These are phyloP conservation scores for Andrena flavipes DNA, from an alignment of 2,888 invertebrate genomes.

Conservation along the genomic window DNA sequence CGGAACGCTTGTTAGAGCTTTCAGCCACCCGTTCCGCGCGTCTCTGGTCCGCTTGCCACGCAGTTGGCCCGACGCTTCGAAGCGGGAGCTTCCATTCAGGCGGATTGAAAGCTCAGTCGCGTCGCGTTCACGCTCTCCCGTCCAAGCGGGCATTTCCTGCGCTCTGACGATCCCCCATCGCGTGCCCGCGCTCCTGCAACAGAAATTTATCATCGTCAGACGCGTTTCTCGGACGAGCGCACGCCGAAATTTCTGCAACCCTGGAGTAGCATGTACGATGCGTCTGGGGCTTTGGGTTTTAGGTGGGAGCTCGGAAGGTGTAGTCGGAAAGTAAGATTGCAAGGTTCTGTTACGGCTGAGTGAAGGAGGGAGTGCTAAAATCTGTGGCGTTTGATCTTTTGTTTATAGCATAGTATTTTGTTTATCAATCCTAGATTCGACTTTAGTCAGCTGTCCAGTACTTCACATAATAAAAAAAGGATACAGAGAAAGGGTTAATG, in stretches of 20 bases:
- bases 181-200: constrained; percentile 45
- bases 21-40: background rate
- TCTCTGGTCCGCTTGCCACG: constrained; percentile 28
- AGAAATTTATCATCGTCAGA: constrained; percentile 1
- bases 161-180: constrained; percentile 42
- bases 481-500: no score
- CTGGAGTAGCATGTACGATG: background rate
- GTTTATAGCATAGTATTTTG: no score
- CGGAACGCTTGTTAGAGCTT: constrained; percentile 17
- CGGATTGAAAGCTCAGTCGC: constrained; percentile 18
- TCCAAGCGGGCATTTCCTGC: constrained; percentile 19
- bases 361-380: no score
- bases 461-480: no score
- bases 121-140: constrained; percentile 19
- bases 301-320: background rate
- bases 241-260: background rate
- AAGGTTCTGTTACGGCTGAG: no score
- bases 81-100: constrained; percentile 51
- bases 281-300: background rate
- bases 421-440: no score
- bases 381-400: no score
- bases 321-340: no score
- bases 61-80: constrained; percentile 9
- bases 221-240: no score
- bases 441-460: no score